These are phyloP conservation scores for Cataglyphis rosenhaueri DNA, from an alignment of 2,888 invertebrate genomes.

Conservation along the genomic window DNA sequence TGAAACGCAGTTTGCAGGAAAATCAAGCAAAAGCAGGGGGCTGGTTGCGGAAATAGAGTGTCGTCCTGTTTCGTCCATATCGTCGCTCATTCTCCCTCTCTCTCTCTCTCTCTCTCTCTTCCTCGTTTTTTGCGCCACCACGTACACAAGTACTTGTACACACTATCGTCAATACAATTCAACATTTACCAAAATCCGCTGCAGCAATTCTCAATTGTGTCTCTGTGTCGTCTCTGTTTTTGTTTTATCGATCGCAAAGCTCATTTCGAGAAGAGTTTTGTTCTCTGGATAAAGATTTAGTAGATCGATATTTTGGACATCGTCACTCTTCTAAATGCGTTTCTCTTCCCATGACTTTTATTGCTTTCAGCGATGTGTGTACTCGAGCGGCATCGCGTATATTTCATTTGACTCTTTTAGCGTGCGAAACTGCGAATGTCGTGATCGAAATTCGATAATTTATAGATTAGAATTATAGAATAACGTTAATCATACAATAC, in stretches of 20 bases:
- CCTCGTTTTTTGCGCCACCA: background rate
- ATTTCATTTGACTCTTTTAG: slow-evolving; percentile 33
- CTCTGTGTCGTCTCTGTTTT: background rate
- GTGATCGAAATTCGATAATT: slow-evolving; percentile 25
- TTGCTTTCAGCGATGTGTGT: slow-evolving; percentile 39
- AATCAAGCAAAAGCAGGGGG: slow-evolving; percentile 67
- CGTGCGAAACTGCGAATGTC: background rate
- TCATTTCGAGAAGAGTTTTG: background rate
- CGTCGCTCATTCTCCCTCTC: background rate
- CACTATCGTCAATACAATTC: slow-evolving; percentile 1
- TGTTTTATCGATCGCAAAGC: background rate
- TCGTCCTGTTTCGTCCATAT: slow-evolving; percentile 60
- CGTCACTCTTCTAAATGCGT: slow-evolving; percentile 28
- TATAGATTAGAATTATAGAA: background rate
- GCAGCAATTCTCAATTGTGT: background rate
- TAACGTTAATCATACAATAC: background rate
- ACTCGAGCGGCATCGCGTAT: slow-evolving; percentile 28
- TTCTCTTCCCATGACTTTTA: slow-evolving; percentile 23
- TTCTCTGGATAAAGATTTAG: background rate
- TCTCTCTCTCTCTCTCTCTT: background rate
- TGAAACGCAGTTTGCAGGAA: slow-evolving; percentile 70
- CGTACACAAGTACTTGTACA: background rate
- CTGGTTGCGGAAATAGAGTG: slow-evolving; percentile 68
- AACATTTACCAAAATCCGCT: slow-evolving; percentile 8
- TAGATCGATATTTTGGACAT: slow-evolving; percentile 28